Base-by-base conservation (phyloP, 1,140 invertebrate genomes). In the Branchinecta lynchi region DNA sequence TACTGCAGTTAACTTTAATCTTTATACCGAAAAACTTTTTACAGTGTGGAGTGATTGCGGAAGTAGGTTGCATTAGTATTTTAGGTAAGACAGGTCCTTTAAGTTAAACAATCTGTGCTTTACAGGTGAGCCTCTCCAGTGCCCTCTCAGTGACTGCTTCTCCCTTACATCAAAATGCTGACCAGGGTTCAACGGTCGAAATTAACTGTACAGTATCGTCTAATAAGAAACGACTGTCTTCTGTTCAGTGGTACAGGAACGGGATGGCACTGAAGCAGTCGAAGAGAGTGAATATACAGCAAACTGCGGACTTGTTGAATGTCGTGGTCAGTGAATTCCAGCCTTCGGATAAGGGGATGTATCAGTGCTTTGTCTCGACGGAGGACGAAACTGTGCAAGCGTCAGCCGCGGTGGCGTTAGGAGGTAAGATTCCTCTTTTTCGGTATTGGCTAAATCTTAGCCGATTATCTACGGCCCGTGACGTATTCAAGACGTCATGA, bases 361-460 rank as follows among this genome's bases (percentile, higher is more conserved):
- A 92, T 78, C 82, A 83, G 72, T 83, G 82, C 73, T 83, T 92
- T 72, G 88, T 77, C 1, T 70, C 71, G 69, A 83, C 86, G 9
- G 87, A 89, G 73, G 84, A 86, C 8, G 88, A 90, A 73, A 88
- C 86, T 3, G 87, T 87, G 17, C 89, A 92, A 77, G 89, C 87
- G 12, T 83, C 88, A 0, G 86, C 87, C 0, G 88, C 91, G 78
- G 81, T 93, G 43, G 83, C 87, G 75, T 79, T 92, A 45, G 89
- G 89, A 76, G 89, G 89, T 92, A 74, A 76, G 75, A 69, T 43
- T 46, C 17, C 32, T 20, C 7, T 43, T 45, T 17, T 65, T 17
- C 21, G 65, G 65, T 7, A 17, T 8, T 8, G 0, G 17, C 21
- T 21, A 7, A 44, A 12, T 65, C 20, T 65, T 65, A n/a, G 60